Base-by-base conservation (phyloP, 1,140 invertebrate species). In the Delia radicum region DNA sequence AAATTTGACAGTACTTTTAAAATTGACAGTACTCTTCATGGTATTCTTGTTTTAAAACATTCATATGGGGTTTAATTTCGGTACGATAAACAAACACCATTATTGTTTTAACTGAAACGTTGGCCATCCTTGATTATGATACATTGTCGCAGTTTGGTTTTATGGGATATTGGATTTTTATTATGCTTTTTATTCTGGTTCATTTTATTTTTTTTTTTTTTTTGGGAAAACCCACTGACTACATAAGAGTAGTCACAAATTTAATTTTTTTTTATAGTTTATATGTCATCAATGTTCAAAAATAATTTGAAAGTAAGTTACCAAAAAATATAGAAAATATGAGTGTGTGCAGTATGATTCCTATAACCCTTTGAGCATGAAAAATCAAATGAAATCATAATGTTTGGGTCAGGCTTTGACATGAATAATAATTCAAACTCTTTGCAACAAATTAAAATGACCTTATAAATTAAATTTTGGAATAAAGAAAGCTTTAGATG, bases 121-220 rank as follows among this genome's bases (percentile, higher is more conserved):
- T n/a, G n/a, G n/a, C n/a, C n/a, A n/a, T 37, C 3, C 33, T 37
- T 3, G 33, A 37, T 37, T 37, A 37, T 55, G 48, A 55, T 55
- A 55, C 48, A 55, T 55, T 55, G 48, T 55, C 48, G 48, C 48
- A 55, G 48, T 55, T 55, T 55, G 48, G 48, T 55, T 55, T 55
- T 55, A 55, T 55, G 48, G 48, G 6, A 21, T 21, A 18, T 55
- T 55, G 48, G 21, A 55, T 55, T 24, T 55, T 55, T 7, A 21
- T 8, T 55, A n/a, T 55, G 8, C 48, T 10, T 55, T 24, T 24
- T 21, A 55, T 3, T n/a, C 15, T 3, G 15, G 6, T n/a, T 3
- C 46, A 48, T 48, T 21, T 5, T 55, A 55, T 55, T 55, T 55
- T 55, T 55, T 55, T 42, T 55, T 18, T 55, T 55, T 18, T 18